Evolutionary conservation across 2,113 vertebrate species (phyloP).

Genomic region (Peromyscus leucopus): DNA sequence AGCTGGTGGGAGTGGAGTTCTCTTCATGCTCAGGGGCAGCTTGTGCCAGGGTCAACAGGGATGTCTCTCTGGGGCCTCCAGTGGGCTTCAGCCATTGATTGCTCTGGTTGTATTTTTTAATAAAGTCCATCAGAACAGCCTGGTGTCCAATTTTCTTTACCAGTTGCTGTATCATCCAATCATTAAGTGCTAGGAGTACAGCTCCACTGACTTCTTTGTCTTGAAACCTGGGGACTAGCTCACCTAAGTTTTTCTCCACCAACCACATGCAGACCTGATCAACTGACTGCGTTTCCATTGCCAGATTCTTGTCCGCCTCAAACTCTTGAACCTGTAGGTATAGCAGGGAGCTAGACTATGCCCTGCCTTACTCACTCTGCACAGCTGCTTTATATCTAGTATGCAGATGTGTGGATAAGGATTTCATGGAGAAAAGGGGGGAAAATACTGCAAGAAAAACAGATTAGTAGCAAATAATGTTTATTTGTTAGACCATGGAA

Average conservation of each 20-base stretch:
- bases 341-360: not conserved
- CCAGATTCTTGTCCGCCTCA: too few species aligned
- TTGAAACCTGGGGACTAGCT: constrained; percentile 23
- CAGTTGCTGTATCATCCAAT: constrained; percentile 88
- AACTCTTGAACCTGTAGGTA: not conserved
- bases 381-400: not conserved
- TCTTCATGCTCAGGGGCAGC: constrained; percentile 54
- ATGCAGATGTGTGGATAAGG: not conserved
- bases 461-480: not conserved
- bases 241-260: too few species aligned
- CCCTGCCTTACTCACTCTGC: not conserved
- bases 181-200: constrained; percentile 87
- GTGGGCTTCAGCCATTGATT: constrained; percentile 33
- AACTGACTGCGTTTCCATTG: too few species aligned
- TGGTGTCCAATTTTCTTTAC: constrained; percentile 90
- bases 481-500: not conserved
- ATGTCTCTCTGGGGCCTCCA: constrained; percentile 15
- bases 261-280: too few species aligned
- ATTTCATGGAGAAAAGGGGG: not conserved
- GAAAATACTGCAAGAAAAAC: not conserved
- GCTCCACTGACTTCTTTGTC: constrained; percentile 88
- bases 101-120: constrained; percentile 85
- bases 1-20: too few species aligned
- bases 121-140: constrained; percentile 87
- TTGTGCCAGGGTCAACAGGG: constrained; percentile 42